These are phyloP conservation scores for Scolopax mira DNA, from an alignment of 2,113 vertebrate genomes.

Conservation along the genomic window DNA sequence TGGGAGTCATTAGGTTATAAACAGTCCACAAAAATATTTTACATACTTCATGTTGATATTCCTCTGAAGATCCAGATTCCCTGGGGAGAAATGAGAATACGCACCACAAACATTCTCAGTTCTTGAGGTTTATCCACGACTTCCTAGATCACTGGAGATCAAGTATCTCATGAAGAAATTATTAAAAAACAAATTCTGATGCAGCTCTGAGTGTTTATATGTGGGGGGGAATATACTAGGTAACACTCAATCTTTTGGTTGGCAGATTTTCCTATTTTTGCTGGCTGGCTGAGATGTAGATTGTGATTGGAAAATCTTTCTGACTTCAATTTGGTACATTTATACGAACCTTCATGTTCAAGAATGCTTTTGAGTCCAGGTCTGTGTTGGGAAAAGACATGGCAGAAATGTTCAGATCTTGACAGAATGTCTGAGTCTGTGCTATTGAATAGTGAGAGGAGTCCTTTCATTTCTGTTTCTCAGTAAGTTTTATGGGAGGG, in stretches of 20 bases:
- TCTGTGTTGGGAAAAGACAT: background rate
- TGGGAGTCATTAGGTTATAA: slow-evolving; percentile 46
- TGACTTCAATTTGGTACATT: background rate
- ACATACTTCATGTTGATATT: slow-evolving; percentile 30
- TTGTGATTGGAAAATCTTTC: background rate
- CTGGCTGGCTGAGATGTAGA: background rate
- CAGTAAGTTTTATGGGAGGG: background rate
- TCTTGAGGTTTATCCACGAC: slow-evolving; percentile 9
- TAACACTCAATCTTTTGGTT: background rate
- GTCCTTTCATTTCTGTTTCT: background rate
- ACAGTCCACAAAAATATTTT: slow-evolving; percentile 25
- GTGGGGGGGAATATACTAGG: background rate
- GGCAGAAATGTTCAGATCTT: background rate
- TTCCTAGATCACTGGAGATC: slow-evolving; percentile 26
- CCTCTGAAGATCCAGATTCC: slow-evolving; percentile 20
- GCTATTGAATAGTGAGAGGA: background rate
- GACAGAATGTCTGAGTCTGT: background rate
- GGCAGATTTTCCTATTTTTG: background rate
- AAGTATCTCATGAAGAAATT: background rate
- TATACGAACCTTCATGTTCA: background rate
- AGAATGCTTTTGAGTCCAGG: background rate
- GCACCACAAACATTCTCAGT: slow-evolving; percentile 32
- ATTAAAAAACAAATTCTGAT: background rate
- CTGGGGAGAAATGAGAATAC: slow-evolving; percentile 48
- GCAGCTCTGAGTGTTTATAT: background rate